Evolutionary conservation across 2,888 invertebrate genomes (phyloP).

Genomic region (Criorhina ranunculi): DNA sequence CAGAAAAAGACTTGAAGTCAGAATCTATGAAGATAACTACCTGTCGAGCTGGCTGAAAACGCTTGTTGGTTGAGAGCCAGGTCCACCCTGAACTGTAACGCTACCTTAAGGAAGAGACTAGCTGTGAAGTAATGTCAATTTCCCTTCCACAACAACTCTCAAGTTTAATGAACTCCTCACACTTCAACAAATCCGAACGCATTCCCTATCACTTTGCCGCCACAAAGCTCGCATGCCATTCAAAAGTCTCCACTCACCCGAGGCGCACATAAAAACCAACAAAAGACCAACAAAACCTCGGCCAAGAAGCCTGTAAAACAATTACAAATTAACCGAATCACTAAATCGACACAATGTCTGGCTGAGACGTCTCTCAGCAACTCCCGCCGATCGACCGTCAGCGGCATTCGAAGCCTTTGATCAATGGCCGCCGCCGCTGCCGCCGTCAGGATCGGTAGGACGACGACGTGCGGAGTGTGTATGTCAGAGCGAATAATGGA

Average conservation of each 20-base stretch:
- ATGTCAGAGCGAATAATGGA: constrained; percentile 75
- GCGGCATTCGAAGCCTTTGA: constrained; percentile 68
- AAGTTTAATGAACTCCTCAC: constrained; percentile 15
- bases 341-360: constrained; percentile 75
- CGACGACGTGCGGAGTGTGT: constrained; percentile 68
- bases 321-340: constrained; percentile 76
- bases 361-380: constrained; percentile 44
- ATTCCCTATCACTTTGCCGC: background rate
- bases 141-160: too few relatives aligned
- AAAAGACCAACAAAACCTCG: background rate
- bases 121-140: too few relatives aligned
- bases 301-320: constrained; percentile 48
- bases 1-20: too few relatives aligned
- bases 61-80: too few relatives aligned
- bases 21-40: too few relatives aligned
- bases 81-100: too few relatives aligned
- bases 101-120: too few relatives aligned
- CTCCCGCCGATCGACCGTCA: constrained; percentile 2
- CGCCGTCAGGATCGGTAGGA: constrained; percentile 67
- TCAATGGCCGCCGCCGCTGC: constrained; percentile 56
- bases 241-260: background rate
- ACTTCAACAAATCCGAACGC: constrained; percentile 21
- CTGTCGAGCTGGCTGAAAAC: too few relatives aligned
- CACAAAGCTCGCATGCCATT: constrained; percentile 43
- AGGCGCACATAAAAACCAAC: constrained; percentile 11